Base-by-base conservation (phyloP, 2,888 invertebrate genomes). In the Synanthedon tipuliformis region DNA sequence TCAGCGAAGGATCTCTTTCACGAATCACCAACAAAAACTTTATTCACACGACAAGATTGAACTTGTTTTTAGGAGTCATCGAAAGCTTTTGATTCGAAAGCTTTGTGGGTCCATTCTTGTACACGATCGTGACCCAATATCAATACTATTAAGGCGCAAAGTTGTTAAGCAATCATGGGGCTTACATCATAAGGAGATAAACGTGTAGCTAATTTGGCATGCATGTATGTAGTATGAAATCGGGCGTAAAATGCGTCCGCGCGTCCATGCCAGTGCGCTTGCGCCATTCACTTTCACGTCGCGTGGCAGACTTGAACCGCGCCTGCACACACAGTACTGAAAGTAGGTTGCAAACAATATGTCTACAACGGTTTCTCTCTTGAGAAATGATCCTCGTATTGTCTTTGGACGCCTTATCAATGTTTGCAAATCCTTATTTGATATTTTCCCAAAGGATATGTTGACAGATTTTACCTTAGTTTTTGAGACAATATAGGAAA, bases 271-370 rank as follows among this genome's bases (percentile, higher is more conserved):
- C 64, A 63, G 64, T 65, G 61, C 62, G 69, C 73, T 78, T 79
- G 74, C 73, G 73, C 81, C 84, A 84, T 84, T 87, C 85, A 86
- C 86, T 87, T 85, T 86, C 86, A 78, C 85, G 74, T 66, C 34
- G 40, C 34, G 23, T 40, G n/a, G 27, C 40, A 5, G 50, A 12
- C 34, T 34, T 34, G 34, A 34, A 34, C 34, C 13, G 15, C 49
- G 49, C 23, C 16, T 16, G 49, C 13, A 27, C 40, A 50, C 61
- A 59, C 65, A 68, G 61, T 69, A 73, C 81, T 66, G 77, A 85
- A 87, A 86, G 82, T 86, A 74, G 81, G 80, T 80, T 84, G 73
- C 73, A 68, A 81, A 83, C 81, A 85, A 85, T 82, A 75, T 75
- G 65, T 67, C 56, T 60, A 72, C 66, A 65, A 68, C 68, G 73